phyloP scores from a whole-genome alignment of 1,140 invertebrate genomes.

The Gryon sp. region DNA sequence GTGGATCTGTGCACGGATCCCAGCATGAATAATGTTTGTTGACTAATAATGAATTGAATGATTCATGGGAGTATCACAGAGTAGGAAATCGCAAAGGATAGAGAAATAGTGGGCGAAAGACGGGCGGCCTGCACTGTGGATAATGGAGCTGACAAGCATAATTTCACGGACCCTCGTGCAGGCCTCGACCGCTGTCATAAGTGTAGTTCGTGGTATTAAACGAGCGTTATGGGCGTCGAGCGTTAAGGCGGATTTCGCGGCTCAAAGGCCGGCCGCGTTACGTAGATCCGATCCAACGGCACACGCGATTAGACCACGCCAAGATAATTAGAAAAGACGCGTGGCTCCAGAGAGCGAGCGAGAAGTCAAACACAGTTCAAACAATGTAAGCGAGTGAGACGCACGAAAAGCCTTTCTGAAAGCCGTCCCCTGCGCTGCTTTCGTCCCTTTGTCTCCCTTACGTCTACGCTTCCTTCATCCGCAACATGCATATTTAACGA shows the following conservation, averaged over 20 bases:
- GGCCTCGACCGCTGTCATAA: conserved; percentile 73
- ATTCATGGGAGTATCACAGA: conserved; percentile 49
- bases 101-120: conserved; percentile 59
- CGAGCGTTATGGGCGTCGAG: conserved; percentile 64
- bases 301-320: conserved; percentile 74
- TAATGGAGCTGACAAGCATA: conserved; percentile 77
- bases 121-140: conserved; percentile 56
- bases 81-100: conserved; percentile 56
- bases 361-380: not conserved
- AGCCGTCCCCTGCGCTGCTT: conserved; percentile 19
- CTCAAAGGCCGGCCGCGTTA: conserved; percentile 73
- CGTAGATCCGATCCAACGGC: conserved; percentile 66
- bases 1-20: not conserved
- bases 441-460: conserved; percentile 56
- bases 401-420: conserved; percentile 14
- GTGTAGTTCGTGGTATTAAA: conserved; percentile 74
- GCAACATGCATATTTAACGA: conserved; percentile 76
- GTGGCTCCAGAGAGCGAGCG: conserved; percentile 40
- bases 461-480: conserved; percentile 59
- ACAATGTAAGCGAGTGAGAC: not conserved
- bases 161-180: conserved; percentile 75
- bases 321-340: conserved; percentile 77
- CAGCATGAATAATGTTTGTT: conserved; percentile 45
- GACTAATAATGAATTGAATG: conserved; percentile 61
- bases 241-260: conserved; percentile 67